Evolutionary conservation across 2,888 invertebrate species (phyloP).

Genomic region (Adelphocoris suturalis): DNA sequence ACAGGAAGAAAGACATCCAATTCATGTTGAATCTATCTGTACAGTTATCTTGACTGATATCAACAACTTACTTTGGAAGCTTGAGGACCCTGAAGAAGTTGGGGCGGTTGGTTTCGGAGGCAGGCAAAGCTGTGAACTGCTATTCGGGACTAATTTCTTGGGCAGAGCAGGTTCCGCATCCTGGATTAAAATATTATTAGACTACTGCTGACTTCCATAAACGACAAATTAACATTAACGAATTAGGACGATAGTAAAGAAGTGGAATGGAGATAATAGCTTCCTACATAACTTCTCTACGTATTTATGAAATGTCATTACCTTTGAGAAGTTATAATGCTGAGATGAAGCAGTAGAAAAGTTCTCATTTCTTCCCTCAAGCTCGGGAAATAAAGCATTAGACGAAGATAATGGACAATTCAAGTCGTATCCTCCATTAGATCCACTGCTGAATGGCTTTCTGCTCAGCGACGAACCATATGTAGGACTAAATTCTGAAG

Average conservation of each 20-base stretch:
- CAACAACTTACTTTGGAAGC: constrained; percentile 6
- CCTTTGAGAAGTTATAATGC: neutral
- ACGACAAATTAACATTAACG: too few relatives aligned
- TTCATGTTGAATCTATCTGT: too few relatives aligned
- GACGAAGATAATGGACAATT: neutral
- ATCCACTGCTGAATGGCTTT: neutral
- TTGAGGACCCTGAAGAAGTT: constrained; percentile 47
- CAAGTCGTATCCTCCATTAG: neutral
- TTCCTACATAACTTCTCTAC: too few relatives aligned
- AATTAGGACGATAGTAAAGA: too few relatives aligned
- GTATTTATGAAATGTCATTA: neutral
- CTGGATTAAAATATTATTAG: neutral
- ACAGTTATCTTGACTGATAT: too few relatives aligned
- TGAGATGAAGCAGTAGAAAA: neutral
- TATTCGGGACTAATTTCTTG: neutral
- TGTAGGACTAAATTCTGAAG: neutral
- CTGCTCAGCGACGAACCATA: neutral
- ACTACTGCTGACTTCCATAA: neutral
- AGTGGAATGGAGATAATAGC: too few relatives aligned
- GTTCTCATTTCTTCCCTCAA: neutral
- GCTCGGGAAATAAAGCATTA: neutral
- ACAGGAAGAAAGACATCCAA: too few relatives aligned
- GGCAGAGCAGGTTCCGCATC: neutral
- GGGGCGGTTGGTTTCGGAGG: constrained; percentile 57
- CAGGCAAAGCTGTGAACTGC: constrained; percentile 27